Evolutionary conservation across 1,140 invertebrate genomes (phyloP).

Genomic region (Diorhabda sublineata): DNA sequence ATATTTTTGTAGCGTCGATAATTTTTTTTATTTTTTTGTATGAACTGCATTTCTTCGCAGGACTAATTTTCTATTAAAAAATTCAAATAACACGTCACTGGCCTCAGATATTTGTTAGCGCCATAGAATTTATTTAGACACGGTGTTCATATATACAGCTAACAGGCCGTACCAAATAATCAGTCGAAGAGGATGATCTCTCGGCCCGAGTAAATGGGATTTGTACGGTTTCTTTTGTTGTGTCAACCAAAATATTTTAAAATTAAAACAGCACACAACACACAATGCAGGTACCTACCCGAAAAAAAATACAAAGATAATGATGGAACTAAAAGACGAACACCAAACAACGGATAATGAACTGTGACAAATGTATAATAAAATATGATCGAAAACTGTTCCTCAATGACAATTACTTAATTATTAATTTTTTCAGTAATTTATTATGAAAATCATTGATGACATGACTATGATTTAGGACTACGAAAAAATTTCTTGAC

Average conservation of each 20-base stretch:
- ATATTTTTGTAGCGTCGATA: no score
- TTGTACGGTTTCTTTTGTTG: background rate
- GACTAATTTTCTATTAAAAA: no score
- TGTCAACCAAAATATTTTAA: background rate
- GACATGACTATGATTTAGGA: no score
- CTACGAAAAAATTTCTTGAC: no score
- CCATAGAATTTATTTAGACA: background rate
- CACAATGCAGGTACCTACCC: background rate
- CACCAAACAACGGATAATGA: background rate
- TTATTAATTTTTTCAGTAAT: no score
- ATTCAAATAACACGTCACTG: no score
- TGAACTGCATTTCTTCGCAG: no score
- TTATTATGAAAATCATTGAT: no score
- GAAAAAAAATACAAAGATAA: background rate
- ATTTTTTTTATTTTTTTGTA: no score
- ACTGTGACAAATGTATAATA: slow-evolving; percentile 1
- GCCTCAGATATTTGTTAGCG: no score
- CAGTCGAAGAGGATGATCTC: background rate
- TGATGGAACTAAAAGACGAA: slow-evolving; percentile 2
- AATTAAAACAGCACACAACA: background rate
- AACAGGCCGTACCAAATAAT: background rate
- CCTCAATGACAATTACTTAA: background rate
- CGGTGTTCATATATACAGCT: background rate
- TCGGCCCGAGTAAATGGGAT: background rate
- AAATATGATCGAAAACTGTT: background rate